phyloP scores from a whole-genome alignment of 2,797 vertebrate species.

The Phrynocephalus forsythii region DNA sequence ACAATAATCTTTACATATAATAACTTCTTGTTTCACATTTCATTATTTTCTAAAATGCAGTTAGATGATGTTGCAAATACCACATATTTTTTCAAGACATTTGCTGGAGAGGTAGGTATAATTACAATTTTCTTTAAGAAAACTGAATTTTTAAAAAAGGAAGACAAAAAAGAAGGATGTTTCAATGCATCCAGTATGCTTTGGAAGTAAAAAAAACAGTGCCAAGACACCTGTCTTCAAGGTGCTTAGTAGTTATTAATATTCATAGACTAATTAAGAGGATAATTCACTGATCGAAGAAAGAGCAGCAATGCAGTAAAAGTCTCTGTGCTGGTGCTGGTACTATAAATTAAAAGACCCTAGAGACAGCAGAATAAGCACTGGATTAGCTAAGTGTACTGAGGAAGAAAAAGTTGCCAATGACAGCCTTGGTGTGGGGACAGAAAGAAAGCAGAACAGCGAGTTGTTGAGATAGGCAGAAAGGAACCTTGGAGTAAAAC shows the following conservation, averaged over 20 bases:
- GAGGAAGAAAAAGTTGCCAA: not conserved
- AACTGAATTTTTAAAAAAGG: not conserved
- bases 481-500: not conserved
- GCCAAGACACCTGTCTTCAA: constrained; percentile 9
- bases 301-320: not conserved
- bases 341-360: constrained; percentile 12
- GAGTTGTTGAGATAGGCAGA: not conserved
- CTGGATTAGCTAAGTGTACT: not conserved
- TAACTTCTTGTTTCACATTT: not conserved
- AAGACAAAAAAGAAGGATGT: not conserved
- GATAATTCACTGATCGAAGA: rapidly evolving
- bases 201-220: not conserved
- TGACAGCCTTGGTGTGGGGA: not conserved
- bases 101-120: not conserved
- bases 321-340: not conserved
- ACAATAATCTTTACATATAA: not conserved
- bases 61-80: not conserved
- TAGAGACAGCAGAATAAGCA: not conserved
- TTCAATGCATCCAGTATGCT: not conserved
- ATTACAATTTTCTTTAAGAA: not conserved
- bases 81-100: not conserved
- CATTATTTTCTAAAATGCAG: not conserved
- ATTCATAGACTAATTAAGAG: not conserved
- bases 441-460: not conserved
- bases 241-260: constrained; percentile 9